phyloP scores from a whole-genome alignment of 2,888 invertebrate species.

The Athetis lepigone region DNA sequence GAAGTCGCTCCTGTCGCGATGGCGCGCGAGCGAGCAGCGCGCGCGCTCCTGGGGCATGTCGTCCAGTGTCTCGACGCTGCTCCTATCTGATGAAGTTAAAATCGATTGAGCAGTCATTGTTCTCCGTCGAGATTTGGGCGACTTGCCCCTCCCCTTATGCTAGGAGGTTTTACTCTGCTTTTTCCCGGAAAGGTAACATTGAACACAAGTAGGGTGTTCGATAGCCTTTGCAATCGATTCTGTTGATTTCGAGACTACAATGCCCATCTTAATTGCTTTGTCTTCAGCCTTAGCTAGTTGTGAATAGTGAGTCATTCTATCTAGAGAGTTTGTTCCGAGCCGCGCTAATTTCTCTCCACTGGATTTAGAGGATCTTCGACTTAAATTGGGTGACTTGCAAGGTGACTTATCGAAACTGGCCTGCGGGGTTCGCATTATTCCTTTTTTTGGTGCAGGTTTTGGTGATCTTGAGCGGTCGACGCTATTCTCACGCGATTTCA shows the following conservation, averaged over 20 bases:
- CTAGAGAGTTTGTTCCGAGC: conserved; percentile 87
- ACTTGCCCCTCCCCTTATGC: conserved; percentile 93
- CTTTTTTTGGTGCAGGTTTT: conserved; percentile 87
- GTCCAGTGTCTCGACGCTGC: conserved; percentile 86
- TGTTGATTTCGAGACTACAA: conserved; percentile 90
- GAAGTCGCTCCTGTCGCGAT: conserved; percentile 78
- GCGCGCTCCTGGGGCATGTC: conserved; percentile 76
- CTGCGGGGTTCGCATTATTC: conserved; percentile 89
- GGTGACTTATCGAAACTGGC: conserved; percentile 88
- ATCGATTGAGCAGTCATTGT: conserved; percentile 79
- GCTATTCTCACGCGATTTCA: conserved; percentile 87
- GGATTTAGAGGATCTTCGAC: conserved; percentile 84
- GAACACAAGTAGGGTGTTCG: conserved; percentile 93
- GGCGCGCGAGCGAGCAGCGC: conserved; percentile 80
- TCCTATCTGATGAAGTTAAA: conserved; percentile 85
- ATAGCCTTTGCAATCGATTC: conserved; percentile 90
- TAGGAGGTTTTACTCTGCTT: conserved; percentile 91
- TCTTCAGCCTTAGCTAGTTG: conserved; percentile 88
- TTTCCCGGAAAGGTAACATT: conserved; percentile 93
- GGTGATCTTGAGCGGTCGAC: conserved; percentile 85
- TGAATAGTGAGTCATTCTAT: conserved; percentile 87
- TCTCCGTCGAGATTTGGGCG: conserved; percentile 88
- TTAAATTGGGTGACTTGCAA: conserved; percentile 85
- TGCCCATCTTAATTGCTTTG: conserved; percentile 89
- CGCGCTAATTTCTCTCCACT: conserved; percentile 84